Conservation (phyloP, 1,140 invertebrate genomes). For the Theocolax elegans region DNA sequence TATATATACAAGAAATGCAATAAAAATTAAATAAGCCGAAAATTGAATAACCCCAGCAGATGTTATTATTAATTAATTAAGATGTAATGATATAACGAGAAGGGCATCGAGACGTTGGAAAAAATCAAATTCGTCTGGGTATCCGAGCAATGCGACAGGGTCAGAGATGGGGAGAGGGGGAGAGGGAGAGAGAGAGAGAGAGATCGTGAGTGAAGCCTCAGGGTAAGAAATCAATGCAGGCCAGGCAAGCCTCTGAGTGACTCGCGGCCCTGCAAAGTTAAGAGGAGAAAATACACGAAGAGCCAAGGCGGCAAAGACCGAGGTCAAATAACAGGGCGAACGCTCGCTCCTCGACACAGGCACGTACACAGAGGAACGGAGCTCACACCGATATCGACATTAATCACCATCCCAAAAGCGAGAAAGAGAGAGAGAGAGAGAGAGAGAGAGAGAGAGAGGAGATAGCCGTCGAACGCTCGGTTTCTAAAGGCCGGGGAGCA, state of each 20-base stretch:
- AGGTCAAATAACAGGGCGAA: constrained; percentile 6
- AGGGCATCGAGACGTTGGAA: too few relatives aligned
- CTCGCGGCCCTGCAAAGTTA: neutral
- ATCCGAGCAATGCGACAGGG: too few relatives aligned
- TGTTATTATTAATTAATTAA: too few relatives aligned
- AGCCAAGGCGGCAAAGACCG: neutral
- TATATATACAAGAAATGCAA: too few relatives aligned
- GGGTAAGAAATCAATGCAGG: constrained; percentile 17
- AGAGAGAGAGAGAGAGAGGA: constrained; percentile 51
- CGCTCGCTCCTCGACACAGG: neutral
- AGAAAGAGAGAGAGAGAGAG: neutral
- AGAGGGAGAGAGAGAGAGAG: too few relatives aligned
- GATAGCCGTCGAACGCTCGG: constrained; percentile 60
- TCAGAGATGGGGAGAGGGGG: neutral
- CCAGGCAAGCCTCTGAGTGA: neutral
- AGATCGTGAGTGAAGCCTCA: neutral
- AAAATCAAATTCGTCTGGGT: too few relatives aligned
- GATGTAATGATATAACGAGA: too few relatives aligned
- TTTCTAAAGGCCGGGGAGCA: constrained; percentile 19
- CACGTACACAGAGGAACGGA: neutral
- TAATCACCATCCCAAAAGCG: constrained; percentile 62
- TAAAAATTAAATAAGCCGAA: too few relatives aligned
- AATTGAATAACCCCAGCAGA: too few relatives aligned
- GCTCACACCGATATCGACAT: constrained; percentile 58
- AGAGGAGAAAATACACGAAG: neutral